Evolutionary conservation across 2,888 invertebrate species (phyloP).

Genomic region (Drosophila infuscata): DNA sequence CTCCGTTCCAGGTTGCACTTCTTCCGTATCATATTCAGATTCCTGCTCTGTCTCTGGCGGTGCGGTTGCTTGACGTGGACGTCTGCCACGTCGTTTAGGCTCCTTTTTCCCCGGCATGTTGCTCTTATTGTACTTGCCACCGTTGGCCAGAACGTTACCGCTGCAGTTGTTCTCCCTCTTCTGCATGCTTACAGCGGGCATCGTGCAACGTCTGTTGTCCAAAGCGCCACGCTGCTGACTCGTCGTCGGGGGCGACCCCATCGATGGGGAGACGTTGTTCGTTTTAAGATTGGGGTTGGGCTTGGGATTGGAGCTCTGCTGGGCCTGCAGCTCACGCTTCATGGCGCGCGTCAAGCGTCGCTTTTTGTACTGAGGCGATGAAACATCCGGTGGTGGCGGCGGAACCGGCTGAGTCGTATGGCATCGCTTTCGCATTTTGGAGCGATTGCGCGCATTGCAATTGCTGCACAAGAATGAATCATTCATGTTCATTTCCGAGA

Average conservation of each 20-base stretch:
- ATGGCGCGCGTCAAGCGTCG: constrained; percentile 56
- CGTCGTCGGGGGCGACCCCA: neutral
- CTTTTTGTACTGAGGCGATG: constrained; percentile 27
- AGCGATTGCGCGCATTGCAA: neutral
- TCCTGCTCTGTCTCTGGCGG: neutral
- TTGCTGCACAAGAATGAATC: neutral
- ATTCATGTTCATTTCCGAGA: neutral
- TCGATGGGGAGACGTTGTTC: too few species aligned
- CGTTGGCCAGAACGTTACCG: neutral
- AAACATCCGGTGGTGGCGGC: constrained; percentile 10
- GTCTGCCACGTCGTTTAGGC: neutral
- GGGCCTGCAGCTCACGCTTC: constrained; percentile 14
- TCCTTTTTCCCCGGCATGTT: neutral
- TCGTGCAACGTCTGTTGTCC: constrained; percentile 24
- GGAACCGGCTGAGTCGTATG: constrained; percentile 58
- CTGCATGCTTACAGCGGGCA: neutral
- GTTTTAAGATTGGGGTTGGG: neutral
- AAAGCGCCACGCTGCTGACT: neutral
- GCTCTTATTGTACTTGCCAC: neutral
- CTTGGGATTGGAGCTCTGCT: neutral
- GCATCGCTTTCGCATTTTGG: constrained; percentile 34
- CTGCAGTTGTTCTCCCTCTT: neutral
- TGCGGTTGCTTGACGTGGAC: too few species aligned
- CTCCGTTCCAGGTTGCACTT: neutral
- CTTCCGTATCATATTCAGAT: neutral